A percentile compares a stretch with the other conserved stretches of the same genome.
Evolutionary conservation across 1,140 invertebrate genomes (phyloP).

Genomic region (Pissodes strobi): DNA sequence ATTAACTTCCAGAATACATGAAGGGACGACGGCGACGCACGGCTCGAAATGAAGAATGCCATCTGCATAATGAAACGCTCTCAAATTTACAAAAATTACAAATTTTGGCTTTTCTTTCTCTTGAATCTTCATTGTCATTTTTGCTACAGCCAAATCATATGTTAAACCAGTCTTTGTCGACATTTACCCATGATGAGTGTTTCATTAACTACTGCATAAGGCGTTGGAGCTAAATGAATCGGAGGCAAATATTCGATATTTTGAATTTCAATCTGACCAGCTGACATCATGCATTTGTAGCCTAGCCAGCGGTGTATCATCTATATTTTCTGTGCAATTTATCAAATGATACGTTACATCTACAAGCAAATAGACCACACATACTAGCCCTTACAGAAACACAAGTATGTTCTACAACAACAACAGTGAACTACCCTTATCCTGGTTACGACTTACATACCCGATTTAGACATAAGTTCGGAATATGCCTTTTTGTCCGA

Average conservation of each 20-base stretch:
- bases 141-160: constrained; percentile 55
- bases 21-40: too few relatives aligned
- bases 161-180: constrained; percentile 39
- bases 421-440: too few relatives aligned
- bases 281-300: constrained; percentile 44
- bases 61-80: constrained; percentile 54
- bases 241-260: constrained; percentile 41
- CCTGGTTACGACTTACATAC: too few relatives aligned
- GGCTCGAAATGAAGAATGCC: constrained; percentile 56
- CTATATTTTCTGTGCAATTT: too few relatives aligned
- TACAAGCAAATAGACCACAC: too few relatives aligned
- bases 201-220: constrained; percentile 24
- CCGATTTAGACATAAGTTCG: too few relatives aligned
- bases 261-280: constrained; percentile 45
- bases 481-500: too few relatives aligned
- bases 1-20: too few relatives aligned
- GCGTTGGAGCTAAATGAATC: constrained; percentile 40
- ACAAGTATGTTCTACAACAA: too few relatives aligned
- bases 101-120: constrained; percentile 42
- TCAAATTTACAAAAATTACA: constrained; percentile 44
- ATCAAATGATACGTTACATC: too few relatives aligned
- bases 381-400: too few relatives aligned
- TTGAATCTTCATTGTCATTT: constrained; percentile 54
- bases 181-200: constrained; percentile 40
- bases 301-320: too few relatives aligned